These are phyloP conservation scores for Ctenochaetus hawaiiensis DNA, from an alignment of 2,797 vertebrate species.

Conservation along the genomic window DNA sequence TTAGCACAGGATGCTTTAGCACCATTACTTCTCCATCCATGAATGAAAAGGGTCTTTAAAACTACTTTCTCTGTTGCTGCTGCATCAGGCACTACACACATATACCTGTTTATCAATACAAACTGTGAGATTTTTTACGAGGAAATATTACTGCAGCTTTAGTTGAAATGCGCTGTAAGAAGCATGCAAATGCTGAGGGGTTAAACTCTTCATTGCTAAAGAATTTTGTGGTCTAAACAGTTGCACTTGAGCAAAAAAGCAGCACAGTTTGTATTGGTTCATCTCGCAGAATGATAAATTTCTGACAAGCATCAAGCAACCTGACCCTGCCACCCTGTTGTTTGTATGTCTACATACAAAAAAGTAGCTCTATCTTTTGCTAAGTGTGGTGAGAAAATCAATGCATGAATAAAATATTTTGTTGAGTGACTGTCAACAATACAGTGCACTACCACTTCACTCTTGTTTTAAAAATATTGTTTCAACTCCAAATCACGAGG, in stretches of 20 bases:
- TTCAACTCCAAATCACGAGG: not conserved
- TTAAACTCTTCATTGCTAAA: not conserved
- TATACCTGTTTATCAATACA: not conserved
- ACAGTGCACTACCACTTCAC: not conserved
- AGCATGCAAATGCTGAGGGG: not conserved
- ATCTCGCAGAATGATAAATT: slow-evolving; percentile 10
- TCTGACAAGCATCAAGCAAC: slow-evolving; percentile 8
- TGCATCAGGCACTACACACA: too few relatives aligned
- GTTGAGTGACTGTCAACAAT: slow-evolving; percentile 1
- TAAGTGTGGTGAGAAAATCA: slow-evolving; percentile 8
- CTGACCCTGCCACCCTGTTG: not conserved
- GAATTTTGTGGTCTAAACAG: not conserved
- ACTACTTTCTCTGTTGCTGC: too few relatives aligned
- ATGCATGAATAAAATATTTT: slow-evolving; percentile 5
- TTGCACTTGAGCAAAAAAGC: not conserved
- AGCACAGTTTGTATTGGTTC: not conserved
- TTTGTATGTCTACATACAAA: not conserved
- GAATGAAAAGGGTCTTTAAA: too few relatives aligned
- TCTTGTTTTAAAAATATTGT: not conserved
- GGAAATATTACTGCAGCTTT: not conserved
- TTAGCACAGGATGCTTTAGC: too few relatives aligned
- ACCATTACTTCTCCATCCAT: too few relatives aligned
- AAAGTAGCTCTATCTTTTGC: not conserved
- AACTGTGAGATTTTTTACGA: not conserved
- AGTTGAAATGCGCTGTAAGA: not conserved